Conservation (phyloP, 2,888 invertebrate genomes). For the Drosophila prolongata region DNA sequence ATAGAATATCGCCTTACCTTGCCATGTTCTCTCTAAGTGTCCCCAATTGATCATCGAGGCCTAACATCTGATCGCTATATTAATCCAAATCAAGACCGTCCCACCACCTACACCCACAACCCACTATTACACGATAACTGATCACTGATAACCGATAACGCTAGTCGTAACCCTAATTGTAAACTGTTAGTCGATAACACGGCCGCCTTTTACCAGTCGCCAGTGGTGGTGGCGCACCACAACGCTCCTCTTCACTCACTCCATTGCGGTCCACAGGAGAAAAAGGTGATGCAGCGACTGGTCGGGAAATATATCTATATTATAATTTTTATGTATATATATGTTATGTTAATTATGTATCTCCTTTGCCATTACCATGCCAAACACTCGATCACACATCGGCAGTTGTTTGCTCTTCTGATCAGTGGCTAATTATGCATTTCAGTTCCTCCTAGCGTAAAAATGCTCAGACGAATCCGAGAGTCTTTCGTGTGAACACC, state of each 20-base stretch:
- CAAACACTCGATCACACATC: constrained; percentile 19
- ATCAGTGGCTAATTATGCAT: constrained; percentile 12
- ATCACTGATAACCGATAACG: constrained; percentile 25
- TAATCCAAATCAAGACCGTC: constrained; percentile 4
- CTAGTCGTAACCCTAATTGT: constrained; percentile 37
- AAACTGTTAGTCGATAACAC: constrained; percentile 44
- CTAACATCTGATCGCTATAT: constrained; percentile 24
- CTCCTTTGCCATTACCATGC: constrained; percentile 26
- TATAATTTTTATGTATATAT: constrained; percentile 32
- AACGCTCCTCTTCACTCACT: not conserved
- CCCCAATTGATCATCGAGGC: constrained; percentile 22
- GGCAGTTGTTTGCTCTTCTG: constrained; percentile 1
- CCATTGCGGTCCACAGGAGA: not conserved
- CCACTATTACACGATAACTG: constrained; percentile 17
- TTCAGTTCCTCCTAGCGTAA: constrained; percentile 11
- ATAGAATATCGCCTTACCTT: constrained; percentile 10
- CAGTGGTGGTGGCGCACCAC: constrained; percentile 28
- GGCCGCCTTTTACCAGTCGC: constrained; percentile 3
- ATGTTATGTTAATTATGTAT: constrained; percentile 49
- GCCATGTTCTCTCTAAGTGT: constrained; percentile 20
- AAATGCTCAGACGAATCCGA: constrained; percentile 22
- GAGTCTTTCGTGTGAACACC: constrained; percentile 6
- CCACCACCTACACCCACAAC: constrained; percentile 6
- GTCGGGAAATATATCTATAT: constrained; percentile 7
- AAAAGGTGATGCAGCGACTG: constrained; percentile 9